phyloP scores from a whole-genome alignment of 2,888 invertebrate species.

The Azorinus chamasolen region DNA sequence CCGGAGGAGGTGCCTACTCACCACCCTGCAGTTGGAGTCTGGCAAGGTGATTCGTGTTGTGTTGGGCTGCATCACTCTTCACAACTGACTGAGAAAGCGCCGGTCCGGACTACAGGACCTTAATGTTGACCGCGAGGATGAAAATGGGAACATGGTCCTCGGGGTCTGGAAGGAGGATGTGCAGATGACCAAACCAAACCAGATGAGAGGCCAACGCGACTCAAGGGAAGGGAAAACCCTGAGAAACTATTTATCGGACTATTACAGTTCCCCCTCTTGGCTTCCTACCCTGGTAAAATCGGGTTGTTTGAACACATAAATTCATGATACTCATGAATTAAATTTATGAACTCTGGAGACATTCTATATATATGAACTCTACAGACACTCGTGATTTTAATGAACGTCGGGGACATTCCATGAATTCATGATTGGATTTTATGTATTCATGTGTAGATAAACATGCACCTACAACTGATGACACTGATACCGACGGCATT shows the following conservation, averaged over 20 bases:
- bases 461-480: too few species aligned
- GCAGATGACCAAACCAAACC: constrained; percentile 4
- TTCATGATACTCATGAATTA: constrained; percentile 8
- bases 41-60: constrained; percentile 8
- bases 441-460: too few species aligned
- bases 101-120: constrained; percentile 9
- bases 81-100: constrained; percentile 4
- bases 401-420: too few species aligned
- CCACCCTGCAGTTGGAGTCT: constrained; percentile 10
- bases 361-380: too few species aligned
- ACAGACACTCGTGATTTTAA: too few species aligned
- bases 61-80: constrained; percentile 7
- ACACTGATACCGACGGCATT: too few species aligned
- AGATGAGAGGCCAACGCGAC: neutral
- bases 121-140: constrained; percentile 13
- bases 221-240: constrained; percentile 1
- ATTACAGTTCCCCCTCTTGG: constrained; percentile 1
- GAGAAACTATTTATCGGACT: constrained; percentile 11
- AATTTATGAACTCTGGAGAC: constrained; percentile 9
- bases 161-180: constrained; percentile 10
- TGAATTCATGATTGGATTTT: too few species aligned
- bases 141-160: constrained; percentile 4
- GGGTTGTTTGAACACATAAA: constrained; percentile 13
- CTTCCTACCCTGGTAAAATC: constrained; percentile 5
- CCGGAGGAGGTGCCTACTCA: too few species aligned